Evolutionary conservation across 2,797 vertebrate species (phyloP), one percentile per base, ranked within the genome.

Genomic region (Coracias cyanogaster): DNA sequence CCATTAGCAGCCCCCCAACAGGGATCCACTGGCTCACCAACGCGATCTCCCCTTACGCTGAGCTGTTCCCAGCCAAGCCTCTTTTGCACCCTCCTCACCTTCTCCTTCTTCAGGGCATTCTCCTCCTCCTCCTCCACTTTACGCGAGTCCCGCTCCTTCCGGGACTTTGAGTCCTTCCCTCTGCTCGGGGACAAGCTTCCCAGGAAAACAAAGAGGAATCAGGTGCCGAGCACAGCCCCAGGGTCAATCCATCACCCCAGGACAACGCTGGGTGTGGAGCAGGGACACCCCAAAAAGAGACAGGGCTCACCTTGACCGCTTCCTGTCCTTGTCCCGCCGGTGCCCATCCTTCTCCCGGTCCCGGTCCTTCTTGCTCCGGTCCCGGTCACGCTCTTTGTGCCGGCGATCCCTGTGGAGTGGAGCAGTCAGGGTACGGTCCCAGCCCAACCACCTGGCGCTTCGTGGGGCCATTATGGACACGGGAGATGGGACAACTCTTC

Each of bases 71-170:
- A 58, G 13, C 33, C 43, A 3, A 48, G 12, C 2, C 14, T 41
- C 18, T 31, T 31, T 90, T 26, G 22, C 3, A 31, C 61, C 15
- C 17, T 45, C 91, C 49, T 67, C 92, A 99, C 99, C 98, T 99
- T 99, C 24, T 99, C 98, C 89, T 99, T 99, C 95, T 99, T 99
- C 94, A 99, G 98, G 51, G 98, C 97, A 3, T 99, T 98, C 57
- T 99, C 99, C 24, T 98, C 98, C 39, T 99, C 99, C 7, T 99
- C 99, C 91, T 98, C 99, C 15, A 98, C 90, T 85, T 98, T 99
- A 93, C 98, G 98, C 1, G 98, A 91, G 65, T 99, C 99, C 94
- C 98, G 99, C 12, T 99, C 99, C 95, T 98, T 98, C 91, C 99
- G 99, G 66, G 99, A 31, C 95, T 98, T 99, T 35, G 92, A 91